A percentile compares a stretch with the other conserved stretches of the same genome.
Conservation (phyloP, 2,113 vertebrate species). For the Rhea americana region DNA sequence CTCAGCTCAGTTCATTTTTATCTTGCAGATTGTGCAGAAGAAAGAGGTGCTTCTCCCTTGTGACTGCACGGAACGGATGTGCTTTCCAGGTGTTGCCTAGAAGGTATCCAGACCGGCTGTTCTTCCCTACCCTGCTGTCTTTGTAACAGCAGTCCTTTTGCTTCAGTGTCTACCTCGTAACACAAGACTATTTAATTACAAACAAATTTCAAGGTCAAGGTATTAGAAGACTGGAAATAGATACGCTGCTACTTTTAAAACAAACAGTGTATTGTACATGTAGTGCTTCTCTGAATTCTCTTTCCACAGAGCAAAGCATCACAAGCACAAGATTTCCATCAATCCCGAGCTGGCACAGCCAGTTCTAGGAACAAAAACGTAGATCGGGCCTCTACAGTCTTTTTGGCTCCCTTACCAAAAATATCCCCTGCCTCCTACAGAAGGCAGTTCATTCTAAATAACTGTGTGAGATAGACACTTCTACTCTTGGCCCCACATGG, state of each 20-base stretch:
- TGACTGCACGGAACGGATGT: not conserved
- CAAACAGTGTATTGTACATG: not conserved
- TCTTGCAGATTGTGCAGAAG: not conserved
- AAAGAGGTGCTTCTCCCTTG: not conserved
- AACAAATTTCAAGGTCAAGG: slow-evolving; percentile 40
- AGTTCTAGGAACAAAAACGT: slow-evolving; percentile 7
- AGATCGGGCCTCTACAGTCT: not conserved
- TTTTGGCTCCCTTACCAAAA: not conserved
- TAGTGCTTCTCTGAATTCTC: slow-evolving; percentile 1
- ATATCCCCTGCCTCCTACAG: not conserved
- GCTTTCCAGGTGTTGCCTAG: not conserved
- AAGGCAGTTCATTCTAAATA: not conserved
- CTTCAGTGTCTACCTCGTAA: not conserved
- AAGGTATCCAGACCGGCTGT: not conserved
- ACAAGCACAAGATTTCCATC: slow-evolving; percentile 11
- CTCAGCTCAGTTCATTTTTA: not conserved
- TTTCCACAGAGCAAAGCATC: not conserved
- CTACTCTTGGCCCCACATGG: not conserved
- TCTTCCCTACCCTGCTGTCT: not conserved
- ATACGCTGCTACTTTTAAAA: slow-evolving; percentile 22
- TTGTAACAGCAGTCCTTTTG: not conserved
- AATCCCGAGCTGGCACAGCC: not conserved
- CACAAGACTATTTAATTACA: not conserved
- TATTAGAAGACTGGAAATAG: slow-evolving; percentile 28
- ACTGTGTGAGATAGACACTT: not conserved